Evolutionary conservation across 2,113 vertebrate genomes (phyloP).

Genomic region (Lipophrys pholis): DNA sequence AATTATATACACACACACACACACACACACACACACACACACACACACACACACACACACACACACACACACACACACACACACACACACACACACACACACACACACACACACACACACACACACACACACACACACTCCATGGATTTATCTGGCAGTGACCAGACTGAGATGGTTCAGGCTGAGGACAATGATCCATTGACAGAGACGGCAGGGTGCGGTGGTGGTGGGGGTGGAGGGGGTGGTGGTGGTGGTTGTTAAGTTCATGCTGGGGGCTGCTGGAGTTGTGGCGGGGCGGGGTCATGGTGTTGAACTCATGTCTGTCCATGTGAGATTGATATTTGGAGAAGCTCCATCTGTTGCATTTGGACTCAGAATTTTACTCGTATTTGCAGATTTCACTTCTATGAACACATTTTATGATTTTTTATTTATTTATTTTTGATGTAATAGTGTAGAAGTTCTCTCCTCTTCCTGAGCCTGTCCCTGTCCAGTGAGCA

Average conservation of each 20-base stretch:
- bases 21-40: no score
- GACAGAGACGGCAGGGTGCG: constrained; percentile 28
- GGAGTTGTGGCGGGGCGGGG: constrained; percentile 47
- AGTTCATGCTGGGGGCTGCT: constrained; percentile 42
- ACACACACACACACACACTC: constrained; percentile 1
- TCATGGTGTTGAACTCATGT: constrained; percentile 11
- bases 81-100: no score
- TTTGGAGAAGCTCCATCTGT: constrained; percentile 64
- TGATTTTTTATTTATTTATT: no score
- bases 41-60: no score
- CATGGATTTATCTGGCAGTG: constrained; percentile 46
- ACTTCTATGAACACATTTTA: not conserved
- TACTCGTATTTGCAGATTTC: constrained; percentile 39
- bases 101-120: no score
- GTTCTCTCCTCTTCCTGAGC: not conserved
- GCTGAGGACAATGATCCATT: constrained; percentile 64
- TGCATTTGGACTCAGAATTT: constrained; percentile 37
- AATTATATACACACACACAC: no score
- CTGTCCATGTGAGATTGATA: constrained; percentile 28
- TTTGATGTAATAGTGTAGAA: not conserved
- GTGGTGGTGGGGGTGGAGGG: not conserved
- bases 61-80: no score
- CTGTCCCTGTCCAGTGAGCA: constrained; percentile 14
- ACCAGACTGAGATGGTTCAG: constrained; percentile 34
- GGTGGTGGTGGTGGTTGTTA: constrained; percentile 23